Conservation (phyloP, 2,888 invertebrate genomes). For the Arge pagana region DNA sequence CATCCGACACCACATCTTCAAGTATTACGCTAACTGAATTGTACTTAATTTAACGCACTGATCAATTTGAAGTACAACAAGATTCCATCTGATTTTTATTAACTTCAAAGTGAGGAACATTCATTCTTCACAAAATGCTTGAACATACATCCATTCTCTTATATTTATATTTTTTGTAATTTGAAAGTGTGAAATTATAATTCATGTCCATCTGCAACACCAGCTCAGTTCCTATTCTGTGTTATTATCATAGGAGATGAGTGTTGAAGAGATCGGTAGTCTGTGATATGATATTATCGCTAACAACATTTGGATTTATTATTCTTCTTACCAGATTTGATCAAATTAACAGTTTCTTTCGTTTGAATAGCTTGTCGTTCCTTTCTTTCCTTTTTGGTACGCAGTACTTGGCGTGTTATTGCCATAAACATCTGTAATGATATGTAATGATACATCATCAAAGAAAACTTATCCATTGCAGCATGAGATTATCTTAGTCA, state of each 20-base stretch:
- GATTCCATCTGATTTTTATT: conserved; percentile 4
- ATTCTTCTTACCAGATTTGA: conserved; percentile 68
- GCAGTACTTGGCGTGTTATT: conserved; percentile 80
- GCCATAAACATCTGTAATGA: conserved; percentile 70
- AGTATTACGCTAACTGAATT: conserved; percentile 37
- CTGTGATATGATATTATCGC: conserved; percentile 33
- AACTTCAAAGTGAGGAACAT: too few species aligned
- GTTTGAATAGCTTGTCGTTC: conserved; percentile 72
- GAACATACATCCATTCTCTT: conserved; percentile 23
- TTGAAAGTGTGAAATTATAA: conserved; percentile 25
- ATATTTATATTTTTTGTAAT: not conserved
- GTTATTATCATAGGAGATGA: conserved; percentile 14
- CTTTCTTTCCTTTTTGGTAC: conserved; percentile 81
- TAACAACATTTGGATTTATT: conserved; percentile 56
- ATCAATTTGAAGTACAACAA: conserved; percentile 15
- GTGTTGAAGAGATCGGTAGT: conserved; percentile 10
- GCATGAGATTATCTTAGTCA: too few species aligned
- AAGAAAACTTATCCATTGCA: too few species aligned
- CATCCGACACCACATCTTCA: conserved; percentile 37
- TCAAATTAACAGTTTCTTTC: conserved; percentile 73
- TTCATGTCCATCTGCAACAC: conserved; percentile 20
- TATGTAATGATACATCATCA: conserved; percentile 9
- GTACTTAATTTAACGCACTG: conserved; percentile 26
- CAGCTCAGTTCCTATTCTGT: conserved; percentile 12
- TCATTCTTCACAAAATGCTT: conserved; percentile 37